Evolutionary conservation across 2,113 vertebrate species (phyloP).

Genomic region (Calidris pygmaea): DNA sequence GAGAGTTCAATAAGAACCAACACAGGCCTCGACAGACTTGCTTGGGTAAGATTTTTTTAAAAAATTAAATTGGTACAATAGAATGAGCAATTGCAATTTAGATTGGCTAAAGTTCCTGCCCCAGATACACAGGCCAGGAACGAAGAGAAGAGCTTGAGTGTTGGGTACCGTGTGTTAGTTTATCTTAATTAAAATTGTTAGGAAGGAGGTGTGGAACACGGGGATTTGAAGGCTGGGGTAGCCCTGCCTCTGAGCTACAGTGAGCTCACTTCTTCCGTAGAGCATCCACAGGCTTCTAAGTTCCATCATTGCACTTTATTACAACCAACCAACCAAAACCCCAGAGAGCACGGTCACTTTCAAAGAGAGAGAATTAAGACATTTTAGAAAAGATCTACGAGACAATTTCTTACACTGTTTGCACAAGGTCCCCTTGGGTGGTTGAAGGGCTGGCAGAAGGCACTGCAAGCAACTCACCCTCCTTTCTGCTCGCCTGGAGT

Average conservation of each 20-base stretch:
- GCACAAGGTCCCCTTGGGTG: not conserved
- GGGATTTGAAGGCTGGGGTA: not conserved
- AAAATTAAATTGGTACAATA: not conserved
- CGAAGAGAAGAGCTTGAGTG: not conserved
- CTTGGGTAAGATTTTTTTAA: not conserved
- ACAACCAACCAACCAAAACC: not conserved
- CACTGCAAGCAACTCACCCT: not conserved
- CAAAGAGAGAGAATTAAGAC: not conserved
- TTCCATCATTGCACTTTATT: not conserved
- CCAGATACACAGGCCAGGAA: not conserved
- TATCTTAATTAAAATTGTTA: not conserved
- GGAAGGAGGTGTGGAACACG: too few species aligned
- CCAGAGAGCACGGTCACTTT: not conserved
- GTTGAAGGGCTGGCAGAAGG: not conserved
- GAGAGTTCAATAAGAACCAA: not conserved
- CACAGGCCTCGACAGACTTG: not conserved
- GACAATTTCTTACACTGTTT: not conserved
- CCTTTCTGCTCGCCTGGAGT: not conserved
- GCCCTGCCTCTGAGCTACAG: not conserved
- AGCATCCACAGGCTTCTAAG: not conserved
- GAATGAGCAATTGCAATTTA: not conserved
- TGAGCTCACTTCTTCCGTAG: not conserved
- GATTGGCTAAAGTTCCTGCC: not conserved
- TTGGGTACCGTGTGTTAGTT: not conserved
- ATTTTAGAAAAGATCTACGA: not conserved